Evolutionary conservation across 2,113 vertebrate species (phyloP).

Genomic region (cattle (Bos taurus)): ARS-UCD2.0 NC_037329.1:60623501-60624000

Average conservation of each 20-base stretch:
- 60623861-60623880: not conserved
- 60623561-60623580: not conserved
- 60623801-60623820: not conserved
- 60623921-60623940: not conserved
- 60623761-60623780: not conserved
- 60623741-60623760: not conserved
- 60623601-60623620: not conserved
- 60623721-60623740: not conserved
- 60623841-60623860: not conserved
- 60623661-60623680: not conserved
- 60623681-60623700: not conserved
- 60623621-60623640: not conserved
- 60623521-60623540: not conserved
- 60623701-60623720: not conserved
- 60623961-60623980: not conserved
- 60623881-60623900: not conserved
- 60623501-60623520: not conserved
- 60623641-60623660: not conserved
- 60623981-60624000: not conserved
- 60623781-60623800: not conserved
- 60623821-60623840: not conserved
- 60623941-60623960: not conserved
- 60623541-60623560: not conserved
- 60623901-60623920: not conserved
- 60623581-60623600: not conserved